Evolutionary conservation across 1,140 invertebrate genomes (phyloP).

Genomic region (Drosophila kikkawai): DNA sequence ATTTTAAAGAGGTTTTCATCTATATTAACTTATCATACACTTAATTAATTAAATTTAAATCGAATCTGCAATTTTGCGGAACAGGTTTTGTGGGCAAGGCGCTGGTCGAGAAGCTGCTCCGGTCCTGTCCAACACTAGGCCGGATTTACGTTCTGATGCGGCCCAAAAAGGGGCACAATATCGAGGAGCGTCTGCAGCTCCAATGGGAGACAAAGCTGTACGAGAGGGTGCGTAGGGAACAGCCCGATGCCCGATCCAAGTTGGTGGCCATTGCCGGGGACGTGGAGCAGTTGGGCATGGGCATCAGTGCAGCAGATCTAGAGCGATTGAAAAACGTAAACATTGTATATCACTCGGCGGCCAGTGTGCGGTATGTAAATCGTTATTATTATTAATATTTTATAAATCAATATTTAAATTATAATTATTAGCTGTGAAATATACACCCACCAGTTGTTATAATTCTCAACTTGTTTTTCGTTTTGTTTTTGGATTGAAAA

Average conservation of each 20-base stretch:
- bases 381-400: not conserved
- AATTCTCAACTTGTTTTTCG: not conserved
- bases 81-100: conserved; percentile 94
- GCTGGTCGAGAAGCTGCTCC: conserved; percentile 93
- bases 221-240: conserved; percentile 84
- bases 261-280: conserved; percentile 93
- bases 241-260: conserved; percentile 88
- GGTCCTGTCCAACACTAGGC: conserved; percentile 89
- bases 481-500: too few species aligned
- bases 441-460: too few species aligned
- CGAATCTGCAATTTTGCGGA: not conserved
- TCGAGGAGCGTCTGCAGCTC: conserved; percentile 88
- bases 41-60: not conserved
- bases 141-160: conserved; percentile 92
- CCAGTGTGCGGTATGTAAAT: conserved; percentile 89
- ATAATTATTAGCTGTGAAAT: too few species aligned
- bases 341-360: conserved; percentile 96
- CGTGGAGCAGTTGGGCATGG: conserved; percentile 88
- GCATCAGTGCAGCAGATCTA: conserved; percentile 80
- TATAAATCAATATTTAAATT: not conserved
- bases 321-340: conserved; percentile 88
- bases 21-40: too few species aligned
- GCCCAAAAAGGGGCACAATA: conserved; percentile 90
- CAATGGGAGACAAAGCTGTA: conserved; percentile 87
- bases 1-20: not conserved